These are phyloP conservation scores for Circaetus cinerascens DNA, from an alignment of 2,113 vertebrate genomes.

Conservation along the genomic window DNA sequence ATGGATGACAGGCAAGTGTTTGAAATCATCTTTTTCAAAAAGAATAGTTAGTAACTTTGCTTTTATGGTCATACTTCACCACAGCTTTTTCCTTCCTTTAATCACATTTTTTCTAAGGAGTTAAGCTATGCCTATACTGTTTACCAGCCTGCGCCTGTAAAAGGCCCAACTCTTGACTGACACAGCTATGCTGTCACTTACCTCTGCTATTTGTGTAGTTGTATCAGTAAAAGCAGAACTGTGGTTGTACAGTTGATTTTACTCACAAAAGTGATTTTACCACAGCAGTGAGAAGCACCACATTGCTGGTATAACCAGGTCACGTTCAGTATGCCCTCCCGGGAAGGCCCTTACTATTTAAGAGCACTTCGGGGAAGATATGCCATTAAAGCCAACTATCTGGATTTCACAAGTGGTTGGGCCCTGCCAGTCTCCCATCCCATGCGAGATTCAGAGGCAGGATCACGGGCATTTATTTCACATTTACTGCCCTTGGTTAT, in stretches of 20 bases:
- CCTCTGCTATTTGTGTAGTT: not conserved
- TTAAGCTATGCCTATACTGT: not conserved
- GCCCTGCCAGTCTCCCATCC: not conserved
- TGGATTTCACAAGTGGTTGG: not conserved
- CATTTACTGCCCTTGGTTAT: not conserved
- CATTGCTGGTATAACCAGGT: not conserved
- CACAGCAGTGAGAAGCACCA: not conserved
- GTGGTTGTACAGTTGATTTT: not conserved
- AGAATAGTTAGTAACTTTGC: not conserved
- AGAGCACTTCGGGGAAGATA: not conserved
- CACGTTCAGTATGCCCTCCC: rapidly evolving
- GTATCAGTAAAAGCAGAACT: not conserved
- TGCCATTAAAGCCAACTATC: not conserved
- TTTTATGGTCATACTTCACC: not conserved
- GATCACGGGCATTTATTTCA: not conserved
- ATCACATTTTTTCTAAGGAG: not conserved
- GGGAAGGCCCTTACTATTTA: rapidly evolving
- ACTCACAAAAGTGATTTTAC: not conserved
- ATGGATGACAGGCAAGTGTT: not conserved
- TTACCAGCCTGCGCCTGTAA: not conserved
- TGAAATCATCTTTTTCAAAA: not conserved
- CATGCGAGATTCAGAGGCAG: not conserved
- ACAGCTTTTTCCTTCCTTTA: not conserved
- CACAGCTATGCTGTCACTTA: not conserved
- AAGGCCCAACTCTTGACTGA: not conserved